These are phyloP conservation scores for Sinhomidia bicolor DNA, from an alignment of 2,888 invertebrate species.

Conservation along the genomic window DNA sequence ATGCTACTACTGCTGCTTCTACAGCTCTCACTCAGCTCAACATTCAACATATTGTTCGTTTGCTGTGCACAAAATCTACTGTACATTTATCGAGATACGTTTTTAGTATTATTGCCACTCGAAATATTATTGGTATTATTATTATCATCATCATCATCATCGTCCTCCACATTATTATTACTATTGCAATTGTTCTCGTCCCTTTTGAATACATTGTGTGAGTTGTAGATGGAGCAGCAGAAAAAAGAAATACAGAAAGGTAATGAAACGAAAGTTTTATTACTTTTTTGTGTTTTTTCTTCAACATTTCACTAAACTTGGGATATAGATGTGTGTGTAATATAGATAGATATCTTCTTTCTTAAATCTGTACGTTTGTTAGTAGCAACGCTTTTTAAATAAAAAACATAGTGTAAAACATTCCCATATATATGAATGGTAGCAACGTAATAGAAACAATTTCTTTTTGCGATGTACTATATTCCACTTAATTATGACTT, in stretches of 20 bases:
- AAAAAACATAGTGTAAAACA: too few species aligned
- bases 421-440: too few species aligned
- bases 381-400: too few species aligned
- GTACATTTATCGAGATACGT: neutral
- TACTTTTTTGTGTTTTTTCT: conserved; percentile 38
- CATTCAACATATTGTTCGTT: conserved; percentile 41
- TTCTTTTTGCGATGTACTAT: too few species aligned
- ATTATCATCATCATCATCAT: conserved; percentile 35
- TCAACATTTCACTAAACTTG: conserved; percentile 20
- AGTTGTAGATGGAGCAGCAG: neutral
- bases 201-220: conserved; percentile 33
- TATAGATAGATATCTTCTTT: conserved; percentile 8
- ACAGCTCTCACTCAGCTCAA: too few species aligned
- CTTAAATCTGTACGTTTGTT: too few species aligned
- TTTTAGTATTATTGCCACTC: conserved; percentile 54
- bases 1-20: neutral
- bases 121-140: conserved; percentile 62
- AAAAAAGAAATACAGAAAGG: conserved; percentile 36
- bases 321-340: too few species aligned
- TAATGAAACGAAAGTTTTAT: conserved; percentile 58
- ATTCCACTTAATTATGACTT: neutral
- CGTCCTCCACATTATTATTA: conserved; percentile 2
- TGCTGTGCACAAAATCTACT: neutral
- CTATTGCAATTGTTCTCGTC: conserved; percentile 49
- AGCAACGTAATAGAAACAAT: too few species aligned